phyloP scores from a whole-genome alignment of 2,113 vertebrate species.

The Emydocephalus ijimae region DNA sequence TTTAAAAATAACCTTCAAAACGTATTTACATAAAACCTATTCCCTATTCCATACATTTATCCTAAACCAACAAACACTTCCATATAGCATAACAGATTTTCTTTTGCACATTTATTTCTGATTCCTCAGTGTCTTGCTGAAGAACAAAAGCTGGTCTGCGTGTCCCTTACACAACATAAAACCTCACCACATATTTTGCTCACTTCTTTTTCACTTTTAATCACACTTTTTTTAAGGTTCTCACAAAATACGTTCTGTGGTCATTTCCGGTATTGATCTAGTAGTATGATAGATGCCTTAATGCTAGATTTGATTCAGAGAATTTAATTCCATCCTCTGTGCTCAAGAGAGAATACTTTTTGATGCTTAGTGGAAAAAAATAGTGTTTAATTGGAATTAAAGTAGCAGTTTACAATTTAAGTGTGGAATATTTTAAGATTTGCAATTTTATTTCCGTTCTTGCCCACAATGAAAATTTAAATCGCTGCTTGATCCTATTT shows the following conservation, averaged over 20 bases:
- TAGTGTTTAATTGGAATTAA: not conserved
- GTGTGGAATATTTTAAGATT: not conserved
- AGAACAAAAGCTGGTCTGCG: not conserved
- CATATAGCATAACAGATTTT: too few species aligned
- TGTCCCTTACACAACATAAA: not conserved
- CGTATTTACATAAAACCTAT: too few species aligned
- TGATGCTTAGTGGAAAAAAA: not conserved
- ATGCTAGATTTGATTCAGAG: not conserved
- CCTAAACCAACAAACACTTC: too few species aligned
- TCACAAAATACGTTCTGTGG: not conserved
- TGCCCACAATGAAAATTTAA: not conserved
- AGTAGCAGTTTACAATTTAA: not conserved
- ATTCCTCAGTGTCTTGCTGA: too few species aligned
- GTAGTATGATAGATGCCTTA: not conserved
- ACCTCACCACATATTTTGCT: not conserved
- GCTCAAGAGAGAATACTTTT: not conserved
- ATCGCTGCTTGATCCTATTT: not conserved
- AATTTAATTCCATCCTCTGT: not conserved
- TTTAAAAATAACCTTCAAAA: too few species aligned
- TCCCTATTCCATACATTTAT: too few species aligned
- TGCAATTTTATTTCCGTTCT: not conserved
- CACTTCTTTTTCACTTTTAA: not conserved
- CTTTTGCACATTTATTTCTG: too few species aligned
- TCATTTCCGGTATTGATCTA: not conserved
- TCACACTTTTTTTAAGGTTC: not conserved